Percentiles rank a stretch among this genome's conserved stretches.
phyloP scores from a whole-genome alignment of 2,797 vertebrate genomes.

The Gymnothorax javanicus region DNA sequence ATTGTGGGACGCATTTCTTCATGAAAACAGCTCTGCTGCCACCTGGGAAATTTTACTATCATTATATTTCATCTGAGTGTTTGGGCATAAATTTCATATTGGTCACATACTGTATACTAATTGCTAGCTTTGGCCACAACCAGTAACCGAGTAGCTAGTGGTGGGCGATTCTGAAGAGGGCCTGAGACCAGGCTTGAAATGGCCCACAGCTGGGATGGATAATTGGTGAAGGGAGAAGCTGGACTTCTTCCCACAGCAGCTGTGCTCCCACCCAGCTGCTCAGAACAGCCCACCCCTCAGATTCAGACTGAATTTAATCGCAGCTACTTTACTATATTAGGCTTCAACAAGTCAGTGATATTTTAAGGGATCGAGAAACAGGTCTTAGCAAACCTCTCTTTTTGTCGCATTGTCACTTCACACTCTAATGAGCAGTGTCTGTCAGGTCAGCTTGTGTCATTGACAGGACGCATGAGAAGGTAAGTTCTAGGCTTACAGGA shows the following conservation, averaged over 20 bases:
- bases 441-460: neutral
- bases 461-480: neutral
- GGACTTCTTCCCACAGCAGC: neutral
- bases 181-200: neutral
- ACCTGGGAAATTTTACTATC: too few species aligned
- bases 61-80: too few species aligned
- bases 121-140: too few species aligned
- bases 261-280: neutral
- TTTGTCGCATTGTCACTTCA: too few species aligned
- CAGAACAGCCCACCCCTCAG: neutral
- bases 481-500: neutral
- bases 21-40: too few species aligned
- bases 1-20: too few species aligned
- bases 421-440: neutral
- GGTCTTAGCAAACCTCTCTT: neutral
- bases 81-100: too few species aligned
- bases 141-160: too few species aligned
- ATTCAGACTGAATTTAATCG: neutral
- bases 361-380: neutral
- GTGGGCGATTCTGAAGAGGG: too few species aligned
- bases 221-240: neutral
- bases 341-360: neutral
- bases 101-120: too few species aligned
- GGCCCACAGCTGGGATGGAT: neutral
- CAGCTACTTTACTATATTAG: neutral